phyloP scores from a whole-genome alignment of 1,140 invertebrate genomes.

The Drosophila chauvacae region DNA sequence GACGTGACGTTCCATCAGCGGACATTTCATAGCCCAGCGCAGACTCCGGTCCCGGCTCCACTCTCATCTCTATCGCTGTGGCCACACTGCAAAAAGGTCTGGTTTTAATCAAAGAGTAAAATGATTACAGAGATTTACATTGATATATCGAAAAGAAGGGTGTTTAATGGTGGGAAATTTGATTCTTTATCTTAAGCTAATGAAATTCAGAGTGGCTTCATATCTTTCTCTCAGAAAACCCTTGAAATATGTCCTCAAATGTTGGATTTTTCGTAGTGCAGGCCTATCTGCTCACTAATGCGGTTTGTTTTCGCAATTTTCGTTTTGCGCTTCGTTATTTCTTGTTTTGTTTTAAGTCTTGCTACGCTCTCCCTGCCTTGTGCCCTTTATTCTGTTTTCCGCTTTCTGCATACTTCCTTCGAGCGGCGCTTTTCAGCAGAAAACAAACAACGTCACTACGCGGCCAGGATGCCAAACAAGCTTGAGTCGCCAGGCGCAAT shows the following conservation, averaged over 20 bases:
- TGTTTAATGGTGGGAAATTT: neutral
- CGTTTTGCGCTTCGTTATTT: slow-evolving; percentile 76
- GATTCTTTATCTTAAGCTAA: neutral
- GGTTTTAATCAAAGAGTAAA: neutral
- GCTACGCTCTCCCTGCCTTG: slow-evolving; percentile 19
- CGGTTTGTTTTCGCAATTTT: slow-evolving; percentile 76
- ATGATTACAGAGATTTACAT: neutral
- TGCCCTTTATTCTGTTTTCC: slow-evolving; percentile 12
- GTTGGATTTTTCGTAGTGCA: slow-evolving; percentile 2
- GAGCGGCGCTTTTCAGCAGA: slow-evolving; percentile 35
- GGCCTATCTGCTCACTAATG: slow-evolving; percentile 65
- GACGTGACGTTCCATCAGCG: slow-evolving; percentile 62
- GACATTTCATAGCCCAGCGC: slow-evolving; percentile 31
- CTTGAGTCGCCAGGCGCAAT: slow-evolving; percentile 71
- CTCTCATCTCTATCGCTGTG: neutral
- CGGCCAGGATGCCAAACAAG: slow-evolving; percentile 79
- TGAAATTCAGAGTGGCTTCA: neutral
- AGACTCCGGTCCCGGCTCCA: slow-evolving; percentile 1
- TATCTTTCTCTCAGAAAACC: neutral
- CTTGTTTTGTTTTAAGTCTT: slow-evolving; percentile 73
- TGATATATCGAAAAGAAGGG: neutral
- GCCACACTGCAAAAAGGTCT: slow-evolving; percentile 5
- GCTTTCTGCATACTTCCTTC: slow-evolving; percentile 30
- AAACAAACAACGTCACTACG: slow-evolving; percentile 76
- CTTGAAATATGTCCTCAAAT: neutral